Conservation (phyloP, 2,113 vertebrate species). For the Misgurnus mizolepis region DNA sequence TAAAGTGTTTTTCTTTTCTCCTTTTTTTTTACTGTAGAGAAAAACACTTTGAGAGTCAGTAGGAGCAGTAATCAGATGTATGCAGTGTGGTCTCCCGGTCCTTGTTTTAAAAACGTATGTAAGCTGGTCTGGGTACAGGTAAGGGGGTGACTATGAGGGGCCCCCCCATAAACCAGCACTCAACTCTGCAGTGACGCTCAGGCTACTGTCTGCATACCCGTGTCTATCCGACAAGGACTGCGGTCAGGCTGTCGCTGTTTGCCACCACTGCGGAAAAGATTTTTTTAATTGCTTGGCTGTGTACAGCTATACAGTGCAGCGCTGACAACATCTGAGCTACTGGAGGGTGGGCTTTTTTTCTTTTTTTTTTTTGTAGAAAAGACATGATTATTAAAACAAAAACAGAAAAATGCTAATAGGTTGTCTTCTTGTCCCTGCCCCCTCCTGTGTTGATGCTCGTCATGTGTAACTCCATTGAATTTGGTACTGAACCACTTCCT, state of each 20-base stretch:
- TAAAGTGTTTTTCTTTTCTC: conserved; percentile 62
- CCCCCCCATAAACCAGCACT: conserved; percentile 61
- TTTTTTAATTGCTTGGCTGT: conserved; percentile 40
- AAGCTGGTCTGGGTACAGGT: conserved; percentile 53
- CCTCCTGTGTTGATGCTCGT: conserved; percentile 92
- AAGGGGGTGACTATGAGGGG: conserved; percentile 49
- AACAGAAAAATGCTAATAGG: conserved; percentile 59
- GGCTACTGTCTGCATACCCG: conserved; percentile 51
- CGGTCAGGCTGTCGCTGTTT: conserved; percentile 6
- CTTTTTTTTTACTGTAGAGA: conserved; percentile 69
- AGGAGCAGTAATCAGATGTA: conserved; percentile 72
- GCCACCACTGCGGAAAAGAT: conserved; percentile 30
- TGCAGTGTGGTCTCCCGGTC: conserved; percentile 59
- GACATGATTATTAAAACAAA: conserved; percentile 71
- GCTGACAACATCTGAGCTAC: conserved; percentile 81
- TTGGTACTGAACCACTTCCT: conserved; percentile 98
- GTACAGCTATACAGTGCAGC: conserved; percentile 78
- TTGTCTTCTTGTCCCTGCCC: conserved; percentile 82
- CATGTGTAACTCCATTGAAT: conserved; percentile 99
- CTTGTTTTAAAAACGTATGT: conserved; percentile 75
- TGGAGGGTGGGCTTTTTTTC: conserved; percentile 68
- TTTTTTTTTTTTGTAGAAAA: conserved; percentile 60
- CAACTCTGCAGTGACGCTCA: conserved; percentile 58
- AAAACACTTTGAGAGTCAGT: conserved; percentile 66
- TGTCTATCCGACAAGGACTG: conserved; percentile 28